Evolutionary conservation across 2,888 invertebrate genomes (phyloP).

Genomic region (Parasteatoda lunata): DNA sequence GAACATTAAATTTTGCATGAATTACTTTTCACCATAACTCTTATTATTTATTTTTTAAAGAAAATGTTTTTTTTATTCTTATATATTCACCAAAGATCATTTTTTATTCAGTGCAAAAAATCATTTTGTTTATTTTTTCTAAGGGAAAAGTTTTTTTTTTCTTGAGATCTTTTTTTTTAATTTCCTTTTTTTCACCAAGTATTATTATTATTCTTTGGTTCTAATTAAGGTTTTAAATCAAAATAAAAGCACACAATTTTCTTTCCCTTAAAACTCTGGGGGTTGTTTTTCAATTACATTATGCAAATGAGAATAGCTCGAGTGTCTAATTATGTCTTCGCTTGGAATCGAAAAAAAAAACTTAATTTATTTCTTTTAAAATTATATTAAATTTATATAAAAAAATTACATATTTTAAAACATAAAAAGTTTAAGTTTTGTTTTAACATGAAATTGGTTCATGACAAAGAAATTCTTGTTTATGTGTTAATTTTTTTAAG

Average conservation of each 20-base stretch:
- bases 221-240: slow-evolving; percentile 54
- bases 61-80: neutral
- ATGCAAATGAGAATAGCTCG: slow-evolving; percentile 38
- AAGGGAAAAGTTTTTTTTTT: neutral
- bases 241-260: slow-evolving; percentile 7
- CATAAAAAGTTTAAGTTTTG: too few species aligned
- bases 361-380: neutral
- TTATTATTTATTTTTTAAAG: neutral
- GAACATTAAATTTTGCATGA: too few species aligned
- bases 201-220: slow-evolving; percentile 25
- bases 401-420: too few species aligned
- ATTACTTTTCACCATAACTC: too few species aligned
- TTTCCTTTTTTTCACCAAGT: neutral
- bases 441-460: too few species aligned
- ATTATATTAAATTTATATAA: too few species aligned
- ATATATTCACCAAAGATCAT: neutral
- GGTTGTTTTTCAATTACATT: slow-evolving; percentile 55
- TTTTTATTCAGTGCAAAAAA: neutral
- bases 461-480: too few species aligned
- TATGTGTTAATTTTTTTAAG: too few species aligned
- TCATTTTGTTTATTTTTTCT: neutral
- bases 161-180: neutral
- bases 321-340: too few species aligned
- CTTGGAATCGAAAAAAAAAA: neutral
- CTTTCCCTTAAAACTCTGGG: slow-evolving; percentile 21